Evolutionary conservation across 2,888 invertebrate species (phyloP).

Genomic region (Xanthorhoe designata): DNA sequence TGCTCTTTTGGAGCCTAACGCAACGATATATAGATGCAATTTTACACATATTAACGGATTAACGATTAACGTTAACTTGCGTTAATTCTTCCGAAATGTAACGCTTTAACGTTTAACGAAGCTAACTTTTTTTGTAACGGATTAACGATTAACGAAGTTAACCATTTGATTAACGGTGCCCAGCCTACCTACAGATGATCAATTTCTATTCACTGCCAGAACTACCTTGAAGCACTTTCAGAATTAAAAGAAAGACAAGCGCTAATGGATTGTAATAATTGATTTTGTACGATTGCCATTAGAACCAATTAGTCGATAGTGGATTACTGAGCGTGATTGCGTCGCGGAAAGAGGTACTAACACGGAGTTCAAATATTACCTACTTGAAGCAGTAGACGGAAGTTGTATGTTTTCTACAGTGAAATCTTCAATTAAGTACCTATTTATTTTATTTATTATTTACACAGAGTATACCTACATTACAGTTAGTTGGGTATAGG

Average conservation of each 20-base stretch:
- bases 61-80: too few species aligned
- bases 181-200: neutral
- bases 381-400: neutral
- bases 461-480: too few species aligned
- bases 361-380: neutral
- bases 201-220: slow-evolving; percentile 4
- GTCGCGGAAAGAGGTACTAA: slow-evolving; percentile 67
- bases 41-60: too few species aligned
- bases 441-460: too few species aligned
- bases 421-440: too few species aligned
- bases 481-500: neutral
- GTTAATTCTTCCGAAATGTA: too few species aligned
- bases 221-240: slow-evolving; percentile 31
- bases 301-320: slow-evolving; percentile 80
- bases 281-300: slow-evolving; percentile 70
- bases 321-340: slow-evolving; percentile 77
- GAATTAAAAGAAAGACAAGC: slow-evolving; percentile 57
- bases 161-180: too few species aligned
- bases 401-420: neutral
- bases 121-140: too few species aligned
- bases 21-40: too few species aligned
- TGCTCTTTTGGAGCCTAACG: too few species aligned
- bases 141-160: too few species aligned
- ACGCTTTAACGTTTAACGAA: too few species aligned
- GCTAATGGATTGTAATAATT: slow-evolving; percentile 67